Percentiles rank a stretch among this genome's conserved stretches.
Conservation (phyloP, 2,888 invertebrate genomes). For the Hirtodrosophila cameraria region DNA sequence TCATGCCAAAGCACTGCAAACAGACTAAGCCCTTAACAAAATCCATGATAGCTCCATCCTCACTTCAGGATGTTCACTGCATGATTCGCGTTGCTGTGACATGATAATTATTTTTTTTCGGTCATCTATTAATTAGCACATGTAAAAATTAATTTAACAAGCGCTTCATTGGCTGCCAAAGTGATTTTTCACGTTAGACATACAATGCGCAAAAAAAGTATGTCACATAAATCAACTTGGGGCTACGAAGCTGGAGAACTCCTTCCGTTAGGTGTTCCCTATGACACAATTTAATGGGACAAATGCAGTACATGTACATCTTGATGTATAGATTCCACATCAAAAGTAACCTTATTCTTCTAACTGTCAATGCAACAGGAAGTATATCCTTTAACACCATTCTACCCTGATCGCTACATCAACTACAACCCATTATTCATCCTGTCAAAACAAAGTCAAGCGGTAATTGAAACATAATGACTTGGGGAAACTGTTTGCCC, state of each 20-base stretch:
- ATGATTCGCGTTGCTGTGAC: conserved; percentile 14
- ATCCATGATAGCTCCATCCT: neutral
- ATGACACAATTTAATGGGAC: neutral
- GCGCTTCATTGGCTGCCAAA: conserved; percentile 49
- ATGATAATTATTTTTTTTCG: conserved; percentile 52
- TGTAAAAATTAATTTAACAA: conserved; percentile 41
- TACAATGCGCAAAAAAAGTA: neutral
- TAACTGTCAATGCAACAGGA: conserved; percentile 2
- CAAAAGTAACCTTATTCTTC: conserved; percentile 14
- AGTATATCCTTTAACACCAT: too few species aligned
- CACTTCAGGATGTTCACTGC: conserved; percentile 1
- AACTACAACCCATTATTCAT: conserved; percentile 57
- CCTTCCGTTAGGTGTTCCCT: neutral
- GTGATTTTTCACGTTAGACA: conserved; percentile 39
- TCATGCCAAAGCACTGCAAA: conserved; percentile 20
- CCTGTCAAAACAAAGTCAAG: conserved; percentile 69
- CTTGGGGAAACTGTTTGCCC: conserved; percentile 36
- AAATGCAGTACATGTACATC: conserved; percentile 7
- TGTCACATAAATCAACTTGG: conserved; percentile 32
- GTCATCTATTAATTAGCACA: conserved; percentile 59
- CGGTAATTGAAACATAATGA: conserved; percentile 74
- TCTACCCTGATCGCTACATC: conserved; percentile 2
- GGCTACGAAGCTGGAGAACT: conserved; percentile 6
- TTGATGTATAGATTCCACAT: conserved; percentile 4
- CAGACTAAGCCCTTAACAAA: neutral